These are phyloP conservation scores for Pocota personata DNA, from an alignment of 2,888 invertebrate genomes.

Conservation along the genomic window DNA sequence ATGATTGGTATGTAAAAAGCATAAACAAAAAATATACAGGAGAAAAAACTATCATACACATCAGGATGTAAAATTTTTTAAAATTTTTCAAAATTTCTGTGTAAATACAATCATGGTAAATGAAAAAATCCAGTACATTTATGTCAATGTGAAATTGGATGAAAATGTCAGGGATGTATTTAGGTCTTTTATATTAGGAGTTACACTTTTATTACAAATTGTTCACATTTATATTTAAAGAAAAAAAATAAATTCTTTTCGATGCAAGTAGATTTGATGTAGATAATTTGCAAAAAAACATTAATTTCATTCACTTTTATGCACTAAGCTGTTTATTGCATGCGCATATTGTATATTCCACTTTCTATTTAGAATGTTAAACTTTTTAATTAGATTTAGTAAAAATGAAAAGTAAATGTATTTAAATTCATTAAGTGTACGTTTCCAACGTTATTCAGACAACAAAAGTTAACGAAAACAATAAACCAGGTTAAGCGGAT, in stretches of 20 bases:
- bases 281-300: conserved; percentile 2
- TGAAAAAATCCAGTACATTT: not conserved
- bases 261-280: conserved; percentile 15
- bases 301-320: conserved; percentile 36
- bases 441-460: not conserved
- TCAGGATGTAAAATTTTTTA: not conserved
- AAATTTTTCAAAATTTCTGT: no score
- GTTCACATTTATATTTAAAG: not conserved
- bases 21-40: conserved; percentile 51
- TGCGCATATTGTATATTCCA: conserved; percentile 33
- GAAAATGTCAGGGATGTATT: not conserved
- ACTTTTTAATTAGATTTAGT: conserved; percentile 44
- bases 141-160: not conserved
- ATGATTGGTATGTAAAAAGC: conserved; percentile 92
- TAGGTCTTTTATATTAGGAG: not conserved
- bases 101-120: not conserved
- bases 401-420: conserved; percentile 25
- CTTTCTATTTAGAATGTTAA: conserved; percentile 1
- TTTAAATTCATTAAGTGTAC: conserved; percentile 56
- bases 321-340: conserved; percentile 67
- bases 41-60: not conserved
- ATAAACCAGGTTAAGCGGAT: conserved; percentile 55
- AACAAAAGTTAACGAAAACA: conserved; percentile 34
- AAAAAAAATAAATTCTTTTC: not conserved
- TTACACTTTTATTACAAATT: not conserved